Evolutionary conservation across 2,797 vertebrate species (phyloP), one percentile per base, ranked within the genome.

Genomic region (Steatocranus sp.): DNA sequence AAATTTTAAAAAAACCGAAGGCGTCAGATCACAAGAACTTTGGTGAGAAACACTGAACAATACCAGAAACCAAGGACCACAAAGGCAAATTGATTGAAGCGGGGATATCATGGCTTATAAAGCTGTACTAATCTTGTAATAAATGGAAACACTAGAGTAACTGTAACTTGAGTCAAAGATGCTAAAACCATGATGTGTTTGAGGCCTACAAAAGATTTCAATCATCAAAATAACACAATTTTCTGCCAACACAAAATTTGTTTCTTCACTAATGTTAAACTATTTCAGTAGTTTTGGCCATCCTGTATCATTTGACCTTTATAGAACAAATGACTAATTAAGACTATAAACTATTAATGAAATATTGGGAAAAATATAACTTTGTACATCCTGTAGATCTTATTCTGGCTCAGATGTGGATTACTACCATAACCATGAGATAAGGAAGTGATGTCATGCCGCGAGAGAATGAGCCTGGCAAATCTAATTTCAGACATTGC

Each of bases 1-100:
- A n/a, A 6, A 11, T n/a, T n/a, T n/a, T n/a, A 4, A 12, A 20
- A 20, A 8, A 2, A 2, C 1, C 4, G 1, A 27, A 46, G 23
- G 23, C 2, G 0, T 46, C 66, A 70, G 38, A 70, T 30, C 15
- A 46, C 23, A 48, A 48, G 23, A 27, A 70, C 68, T 12, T 73
- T 18, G 11, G 41, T 48, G 41, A 73, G 41, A 48, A 46, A 73
- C 68, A 48, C 41, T 30, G 38, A 70, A 70, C 41, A 73, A 73
- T 73, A 48, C 68, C 25, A 73, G 25, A 48, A 11, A n/a, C 4
- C 27, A 46, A 48, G 41, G 41, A 73, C 68, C 68, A 48, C 15
- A 30, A 73, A 73, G 43, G 68, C 25, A 30, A 73, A n/a, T 5
- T 1, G 23, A 18, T 48, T 30, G 68, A 11, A 30, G 25, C 5